Conservation (phyloP, 2,797 vertebrate species). For the Poeciliopsis paucimaculata region DNA sequence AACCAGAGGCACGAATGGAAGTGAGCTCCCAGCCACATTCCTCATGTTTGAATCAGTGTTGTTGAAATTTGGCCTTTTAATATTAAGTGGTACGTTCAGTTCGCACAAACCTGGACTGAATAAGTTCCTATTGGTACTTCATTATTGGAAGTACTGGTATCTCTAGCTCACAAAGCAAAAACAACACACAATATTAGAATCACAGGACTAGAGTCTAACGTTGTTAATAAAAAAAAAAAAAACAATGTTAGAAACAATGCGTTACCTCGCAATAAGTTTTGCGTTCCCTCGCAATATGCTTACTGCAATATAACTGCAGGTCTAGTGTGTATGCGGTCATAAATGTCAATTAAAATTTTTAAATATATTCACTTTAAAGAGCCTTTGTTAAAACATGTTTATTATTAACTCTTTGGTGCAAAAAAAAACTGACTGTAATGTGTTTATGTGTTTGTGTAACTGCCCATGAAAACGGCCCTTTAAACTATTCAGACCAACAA, state of each 20-base stretch:
- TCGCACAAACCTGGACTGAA: not conserved
- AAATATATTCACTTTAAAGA: no score
- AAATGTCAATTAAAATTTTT: no score
- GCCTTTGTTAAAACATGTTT: no score
- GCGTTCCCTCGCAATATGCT: no score
- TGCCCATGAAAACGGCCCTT: no score
- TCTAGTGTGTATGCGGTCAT: no score
- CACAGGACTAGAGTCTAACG: not conserved
- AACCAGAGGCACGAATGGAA: conserved; percentile 49
- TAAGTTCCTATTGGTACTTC: not conserved
- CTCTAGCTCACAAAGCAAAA: not conserved
- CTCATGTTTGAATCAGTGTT: conserved; percentile 10
- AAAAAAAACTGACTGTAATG: no score
- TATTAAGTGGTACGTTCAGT: not conserved
- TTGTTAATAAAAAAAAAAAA: not conserved
- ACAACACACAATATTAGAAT: not conserved
- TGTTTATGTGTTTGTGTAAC: no score
- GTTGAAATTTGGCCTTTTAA: not conserved
- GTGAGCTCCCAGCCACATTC: conserved; percentile 23
- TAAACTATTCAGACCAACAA: no score
- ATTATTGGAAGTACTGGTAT: not conserved
- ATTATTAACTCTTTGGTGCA: no score
- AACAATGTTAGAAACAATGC: not conserved
- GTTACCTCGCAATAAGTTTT: no score
- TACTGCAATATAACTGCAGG: no score